Percentiles rank a stretch among this genome's conserved stretches.
Evolutionary conservation across 2,113 vertebrate genomes (phyloP).

Genomic region (Pongo abelii): DNA sequence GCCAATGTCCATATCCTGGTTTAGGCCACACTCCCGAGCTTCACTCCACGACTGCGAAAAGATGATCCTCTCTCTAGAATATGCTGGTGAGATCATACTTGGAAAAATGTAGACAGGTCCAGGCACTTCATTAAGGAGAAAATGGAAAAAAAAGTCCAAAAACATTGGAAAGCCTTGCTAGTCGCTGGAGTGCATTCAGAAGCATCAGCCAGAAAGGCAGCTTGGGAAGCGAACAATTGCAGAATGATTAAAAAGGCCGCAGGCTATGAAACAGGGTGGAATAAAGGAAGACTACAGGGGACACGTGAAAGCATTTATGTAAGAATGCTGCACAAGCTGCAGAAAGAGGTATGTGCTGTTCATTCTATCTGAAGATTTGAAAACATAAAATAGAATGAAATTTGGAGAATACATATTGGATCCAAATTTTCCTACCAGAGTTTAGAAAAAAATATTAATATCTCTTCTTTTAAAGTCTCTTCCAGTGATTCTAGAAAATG

Average conservation of each 20-base stretch:
- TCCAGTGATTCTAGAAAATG: constrained; percentile 31
- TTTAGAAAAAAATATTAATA: constrained; percentile 3
- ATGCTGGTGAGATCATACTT: constrained; percentile 32
- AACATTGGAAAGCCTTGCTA: neutral
- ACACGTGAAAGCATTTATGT: neutral
- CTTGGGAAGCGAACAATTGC: neutral
- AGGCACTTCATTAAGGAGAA: constrained; percentile 52
- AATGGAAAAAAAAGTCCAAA: neutral
- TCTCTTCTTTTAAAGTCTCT: neutral
- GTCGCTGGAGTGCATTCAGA: neutral
- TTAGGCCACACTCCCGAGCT: neutral
- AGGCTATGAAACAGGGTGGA: neutral
- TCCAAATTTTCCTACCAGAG: neutral
- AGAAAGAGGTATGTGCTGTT: neutral
- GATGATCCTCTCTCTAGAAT: neutral
- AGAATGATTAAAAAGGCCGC: constrained; percentile 5
- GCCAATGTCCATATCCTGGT: neutral
- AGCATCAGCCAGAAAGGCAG: constrained; percentile 1
- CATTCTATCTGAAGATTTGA: constrained; percentile 16
- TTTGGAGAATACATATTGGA: neutral
- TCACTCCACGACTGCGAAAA: neutral
- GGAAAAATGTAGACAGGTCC: constrained; percentile 38
- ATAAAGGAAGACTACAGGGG: neutral
- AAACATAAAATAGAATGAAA: constrained; percentile 41
- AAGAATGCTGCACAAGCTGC: neutral